Base-by-base conservation (phyloP, 2,888 invertebrate genomes). In the Eristalis pertinax region DNA sequence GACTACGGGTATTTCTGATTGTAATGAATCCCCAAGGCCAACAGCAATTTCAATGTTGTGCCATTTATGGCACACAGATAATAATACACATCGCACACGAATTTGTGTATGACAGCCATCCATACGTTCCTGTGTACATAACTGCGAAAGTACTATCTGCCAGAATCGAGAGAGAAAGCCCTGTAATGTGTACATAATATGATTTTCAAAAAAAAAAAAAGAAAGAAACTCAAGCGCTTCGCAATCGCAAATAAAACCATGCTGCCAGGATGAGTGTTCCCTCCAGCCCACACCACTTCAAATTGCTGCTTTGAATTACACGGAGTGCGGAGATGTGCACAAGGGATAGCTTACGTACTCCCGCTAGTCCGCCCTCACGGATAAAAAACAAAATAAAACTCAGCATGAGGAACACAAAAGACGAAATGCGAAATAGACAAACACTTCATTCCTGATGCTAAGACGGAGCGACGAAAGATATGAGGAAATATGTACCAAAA, bases 1-100 rank as follows among this genome's bases (percentile, higher is more conserved):
- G 19, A 58, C 13, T 41, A 19, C 56, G 58, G 64, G 11, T 50
- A 56, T 69, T 78, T 78, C 56, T 62, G 67, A 75, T 62, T 67
- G 70, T 83, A 87, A 87, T 87, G 87, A 87, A 84, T 84, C 84
- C 87, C 84, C 83, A 84, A 87, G 84, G 87, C 87, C 84, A 79
- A 24, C 79, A 84, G 73, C 79, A 84, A 87, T 87, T 84, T 76
- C 79, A 76, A 79, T 87, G 67, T 76, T 83, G 75, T 80, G 84
- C 78, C 87, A 80, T 87, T 84, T 84, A 84, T 87, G 87, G 84
- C 87, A 83, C 74, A 86, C 82, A 86, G 86, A 83, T 86, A 86
- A 86, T 86, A 86, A 79, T 74, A 72, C 65, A 82, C 80, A 84
- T 80, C 85, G 86, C 82, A 86, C 77, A 78, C 77, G 74, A 82